A percentile compares a stretch with the other conserved stretches of the same genome.
These are phyloP conservation scores for Blastobasis adustella DNA, from an alignment of 2,888 invertebrate species.

Conservation along the genomic window DNA sequence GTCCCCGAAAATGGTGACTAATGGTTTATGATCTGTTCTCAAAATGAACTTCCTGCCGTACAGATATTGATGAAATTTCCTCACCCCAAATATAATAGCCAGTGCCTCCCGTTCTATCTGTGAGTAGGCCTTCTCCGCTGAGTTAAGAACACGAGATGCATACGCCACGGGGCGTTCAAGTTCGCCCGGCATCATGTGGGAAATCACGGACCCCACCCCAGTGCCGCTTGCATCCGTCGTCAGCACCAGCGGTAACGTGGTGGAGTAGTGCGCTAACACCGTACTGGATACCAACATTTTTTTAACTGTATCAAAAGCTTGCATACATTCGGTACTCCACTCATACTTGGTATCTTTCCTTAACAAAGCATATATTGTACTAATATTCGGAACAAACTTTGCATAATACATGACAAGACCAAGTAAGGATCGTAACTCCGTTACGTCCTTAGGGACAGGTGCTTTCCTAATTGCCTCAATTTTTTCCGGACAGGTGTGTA, in stretches of 20 bases:
- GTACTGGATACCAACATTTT: constrained; percentile 2
- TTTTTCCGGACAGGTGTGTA: constrained; percentile 15
- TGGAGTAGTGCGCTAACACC: constrained; percentile 11
- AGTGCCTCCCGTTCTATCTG: constrained; percentile 12
- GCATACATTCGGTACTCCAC: constrained; percentile 3
- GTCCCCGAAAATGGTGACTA: constrained; percentile 12
- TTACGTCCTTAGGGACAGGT: constrained; percentile 10
- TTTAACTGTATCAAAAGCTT: constrained; percentile 8
- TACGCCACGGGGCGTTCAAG: constrained; percentile 8
- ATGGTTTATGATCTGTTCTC: constrained; percentile 11
- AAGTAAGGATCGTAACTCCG: constrained; percentile 17
- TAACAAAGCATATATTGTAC: constrained; percentile 9
- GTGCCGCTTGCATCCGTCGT: constrained; percentile 11
- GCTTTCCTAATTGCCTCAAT: constrained; percentile 9
- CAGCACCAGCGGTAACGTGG: constrained; percentile 7
- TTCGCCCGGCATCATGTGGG: constrained; percentile 4
- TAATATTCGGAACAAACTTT: constrained; percentile 13
- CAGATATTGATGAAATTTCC: constrained; percentile 12
- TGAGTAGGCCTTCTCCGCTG: constrained; percentile 3
- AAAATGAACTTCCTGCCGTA: constrained; percentile 8
- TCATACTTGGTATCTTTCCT: constrained; percentile 2
- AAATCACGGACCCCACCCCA: constrained; percentile 11
- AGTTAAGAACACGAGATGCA: constrained; percentile 6
- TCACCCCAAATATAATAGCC: constrained; percentile 9
- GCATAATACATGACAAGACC: constrained; percentile 18